Base-by-base conservation (phyloP, 2,113 vertebrate species). In the Hemiprocne comata region DNA sequence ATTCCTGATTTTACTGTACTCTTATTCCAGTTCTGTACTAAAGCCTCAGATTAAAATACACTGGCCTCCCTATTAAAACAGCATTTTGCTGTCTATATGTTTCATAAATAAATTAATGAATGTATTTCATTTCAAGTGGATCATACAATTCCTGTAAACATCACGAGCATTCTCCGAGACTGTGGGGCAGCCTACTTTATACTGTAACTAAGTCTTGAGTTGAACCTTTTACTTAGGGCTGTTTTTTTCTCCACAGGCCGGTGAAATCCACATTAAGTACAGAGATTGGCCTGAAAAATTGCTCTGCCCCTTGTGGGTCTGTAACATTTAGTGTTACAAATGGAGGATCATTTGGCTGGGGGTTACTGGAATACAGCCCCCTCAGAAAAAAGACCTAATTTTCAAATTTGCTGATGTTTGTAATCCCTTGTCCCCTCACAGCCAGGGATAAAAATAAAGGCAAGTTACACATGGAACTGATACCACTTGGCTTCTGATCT, bases 281-380 rank as follows among this genome's bases (percentile, higher is more conserved):
- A 36, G 26, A 94, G 64, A 89, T 9, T 90, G 71, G 42, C 79
- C 76, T 96, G 90, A 65, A 95, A 95, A 96, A 94, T 87, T 77
- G 55, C 53, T 80, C 40, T 89, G 60, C 55, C 4, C 1, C 79
- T 92, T 94, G 85, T 85, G 75, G 57, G 65, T 73, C 90, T 93
- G 44, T 50, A 87, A 29, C 67, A 85, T 83, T 89, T 86, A 95
- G 85, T 94, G 73, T 88, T 90, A 67, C 58, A 89, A 65, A 70
- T 51, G 29, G 53, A 36, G 48, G 50, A n/a, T 57, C 50, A 16
- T 74, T 89, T 93, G 65, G 18, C 44, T 82, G 69, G 70, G 71
- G 60, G 38, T 82, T 95, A 88, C 85, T 69, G 88, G 73, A 95
- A 94, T 84, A 89, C 48, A 82, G 38, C 7, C 34, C 51, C 69